Evolutionary conservation across 2,888 invertebrate species (phyloP).

Genomic region (Rhingia campestris): DNA sequence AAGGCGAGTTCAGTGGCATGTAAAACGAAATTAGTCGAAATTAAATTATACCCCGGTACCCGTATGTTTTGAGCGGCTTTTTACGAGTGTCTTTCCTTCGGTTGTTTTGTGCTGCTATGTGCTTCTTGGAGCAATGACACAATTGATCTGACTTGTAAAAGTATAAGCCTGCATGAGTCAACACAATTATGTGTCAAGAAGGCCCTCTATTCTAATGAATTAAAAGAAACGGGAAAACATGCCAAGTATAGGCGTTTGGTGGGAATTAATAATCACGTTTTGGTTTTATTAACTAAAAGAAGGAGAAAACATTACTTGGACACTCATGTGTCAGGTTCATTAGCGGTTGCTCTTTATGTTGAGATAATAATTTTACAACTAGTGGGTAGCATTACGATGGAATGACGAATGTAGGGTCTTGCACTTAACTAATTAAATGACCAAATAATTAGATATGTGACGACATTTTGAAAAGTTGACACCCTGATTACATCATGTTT

Average conservation of each 20-base stretch:
- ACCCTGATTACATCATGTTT: no score
- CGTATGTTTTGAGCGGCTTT: slow-evolving; percentile 34
- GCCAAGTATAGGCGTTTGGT: slow-evolving; percentile 23
- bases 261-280: slow-evolving; percentile 46
- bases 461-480: no score
- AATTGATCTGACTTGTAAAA: slow-evolving; percentile 39
- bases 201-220: slow-evolving; percentile 63
- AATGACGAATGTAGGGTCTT: no score
- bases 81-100: not conserved
- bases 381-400: no score
- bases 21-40: slow-evolving; percentile 64
- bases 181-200: slow-evolving; percentile 53
- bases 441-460: no score
- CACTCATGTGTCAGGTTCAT: not conserved
- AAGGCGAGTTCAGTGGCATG: slow-evolving; percentile 55
- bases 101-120: slow-evolving; percentile 2
- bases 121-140: slow-evolving; percentile 54
- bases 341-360: slow-evolving; percentile 1
- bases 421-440: no score
- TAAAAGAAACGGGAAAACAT: slow-evolving; percentile 37
- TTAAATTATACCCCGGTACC: slow-evolving; percentile 51
- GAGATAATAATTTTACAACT: not conserved
- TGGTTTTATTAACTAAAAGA: slow-evolving; percentile 23
- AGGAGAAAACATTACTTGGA: not conserved
- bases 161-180: slow-evolving; percentile 66